Base-by-base conservation (phyloP, 1,140 invertebrate species). In the Chlorops oryzae region DNA sequence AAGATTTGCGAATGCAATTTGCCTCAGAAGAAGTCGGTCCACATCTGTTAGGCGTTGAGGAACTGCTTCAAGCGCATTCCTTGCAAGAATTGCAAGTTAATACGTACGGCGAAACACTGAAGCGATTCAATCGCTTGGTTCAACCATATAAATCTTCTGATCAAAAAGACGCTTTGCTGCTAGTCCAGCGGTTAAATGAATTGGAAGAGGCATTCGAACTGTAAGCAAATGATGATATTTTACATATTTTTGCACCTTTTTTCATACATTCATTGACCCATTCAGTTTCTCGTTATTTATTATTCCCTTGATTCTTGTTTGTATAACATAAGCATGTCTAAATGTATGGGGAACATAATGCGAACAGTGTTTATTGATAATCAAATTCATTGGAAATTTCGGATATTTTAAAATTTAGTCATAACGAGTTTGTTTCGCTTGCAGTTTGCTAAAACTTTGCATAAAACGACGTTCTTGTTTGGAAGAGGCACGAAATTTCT, bases 1-100 rank as follows among this genome's bases (percentile, higher is more conserved):
- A 82, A 24, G 88, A 93, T 57, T 75, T 96, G 27, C 77, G 90
- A 76, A 75, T 82, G 0, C 84, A 87, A 59, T 88, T 95, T 68
- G 81, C 85, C 54, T 92, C 90, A 7, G 86, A 87, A 48, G 92
- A 96, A 65, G 86, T 88, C 3, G 93, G 92, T 1, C 86, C 88
- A 1, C 95, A 98, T 76, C 75, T 98, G 20, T 74, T 96, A 37
- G 93, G 86, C 21, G 92, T 95, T 2, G 94, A 98, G 71, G 92
- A 97, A 59, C 75, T 95, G 10, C 73, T 97, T 22, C 93, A 98
- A 61, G 92, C 93, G 56, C 94, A 98, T 68, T 87, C 85, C 40
- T 75, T 98, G 20, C 85, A 92, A 57, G 93, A 98, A 67, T 75
- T 95, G 40, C 92, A 97, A 73, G 84, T 93, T 0, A 87, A 85